Base-by-base conservation (phyloP, 2,797 vertebrate species). In the Poecilia picta region DNA sequence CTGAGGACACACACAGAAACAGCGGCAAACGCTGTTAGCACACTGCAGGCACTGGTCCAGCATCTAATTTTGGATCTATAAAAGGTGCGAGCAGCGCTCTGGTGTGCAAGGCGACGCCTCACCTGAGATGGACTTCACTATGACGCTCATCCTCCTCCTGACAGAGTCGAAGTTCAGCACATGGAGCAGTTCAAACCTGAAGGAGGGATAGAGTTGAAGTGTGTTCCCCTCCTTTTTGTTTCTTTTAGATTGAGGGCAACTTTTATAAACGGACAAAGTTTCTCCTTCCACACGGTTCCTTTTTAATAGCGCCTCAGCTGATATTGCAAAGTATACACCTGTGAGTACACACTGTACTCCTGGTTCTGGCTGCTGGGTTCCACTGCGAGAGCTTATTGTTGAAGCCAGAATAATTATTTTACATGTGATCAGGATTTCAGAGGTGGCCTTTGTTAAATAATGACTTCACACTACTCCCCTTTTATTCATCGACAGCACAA, bases 101-200 rank as follows among this genome's bases (percentile, higher is more conserved):
- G 33, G 16, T 25, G 12, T 8, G n/a, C 51, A 13, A 18, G 16
- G 47, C 11, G 2, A 2, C 0, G 18, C 77, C 79, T 84, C 92
- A 98, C 98, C 98, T 96, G 97, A 88, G 81, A 92, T 89, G 6
- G 98, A 97, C 88, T 91, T 97, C 83, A 99, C 98, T 0, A 99
- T 98, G 23, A 99, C 98, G 72, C 98, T 99, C 98, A 99, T 99
- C 86, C 98, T 95, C 74, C 98, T 97, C 81, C 98, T 96, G 74
- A 99, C 97, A 28, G 98, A 99, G 93, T 99, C 98, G 85, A 99
- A 99, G 91, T 96, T 98, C 89, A 99, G 93, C 33, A 97, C 94
- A 23, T 99, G 97, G 79, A 99, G 86, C 77, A 99, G 91, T 90
- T 98, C 97, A 88, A 98, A 99, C 91, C 98, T 97, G 95, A 79